Percentiles rank a stretch among this genome's conserved stretches.
Conservation (phyloP, 2,888 invertebrate species). For the Antheraea assamensis region DNA sequence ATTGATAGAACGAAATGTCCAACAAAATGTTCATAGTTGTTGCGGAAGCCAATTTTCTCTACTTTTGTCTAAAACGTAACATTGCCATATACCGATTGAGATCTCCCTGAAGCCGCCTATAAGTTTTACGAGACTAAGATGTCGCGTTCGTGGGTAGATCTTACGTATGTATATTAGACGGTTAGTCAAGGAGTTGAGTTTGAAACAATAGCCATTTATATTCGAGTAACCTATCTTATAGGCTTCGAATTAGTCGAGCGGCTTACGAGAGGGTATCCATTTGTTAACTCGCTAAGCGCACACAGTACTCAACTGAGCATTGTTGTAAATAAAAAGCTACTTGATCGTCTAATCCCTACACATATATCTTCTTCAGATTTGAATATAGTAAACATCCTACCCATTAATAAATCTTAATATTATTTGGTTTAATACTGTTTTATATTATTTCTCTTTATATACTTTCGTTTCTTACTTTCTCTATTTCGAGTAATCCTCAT, state of each 20-base stretch:
- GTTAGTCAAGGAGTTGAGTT: conserved; percentile 33
- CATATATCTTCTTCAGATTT: not conserved
- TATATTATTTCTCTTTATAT: not conserved
- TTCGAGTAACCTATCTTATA: conserved; percentile 10
- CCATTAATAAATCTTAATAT: not conserved
- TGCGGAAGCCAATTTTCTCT: no score
- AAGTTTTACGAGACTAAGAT: not conserved
- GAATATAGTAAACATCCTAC: not conserved
- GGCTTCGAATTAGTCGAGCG: conserved; percentile 16
- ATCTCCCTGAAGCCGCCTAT: not conserved
- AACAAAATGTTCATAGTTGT: no score
- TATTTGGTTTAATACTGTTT: not conserved
- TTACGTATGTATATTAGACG: not conserved
- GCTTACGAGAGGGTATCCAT: conserved; percentile 11
- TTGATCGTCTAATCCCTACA: not conserved
- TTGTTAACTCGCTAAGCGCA: conserved; percentile 10
- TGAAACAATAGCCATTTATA: conserved; percentile 7
- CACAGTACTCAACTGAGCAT: not conserved
- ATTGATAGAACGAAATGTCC: no score
- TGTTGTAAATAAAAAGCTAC: conserved; percentile 4
- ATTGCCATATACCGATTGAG: no score
- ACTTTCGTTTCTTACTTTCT: not conserved
- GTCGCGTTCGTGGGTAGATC: not conserved
- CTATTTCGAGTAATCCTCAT: no score
- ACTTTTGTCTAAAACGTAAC: no score